Base-by-base conservation (phyloP, 92 coral and sea anemone species). In the Phenganax stokvisi region DNA sequence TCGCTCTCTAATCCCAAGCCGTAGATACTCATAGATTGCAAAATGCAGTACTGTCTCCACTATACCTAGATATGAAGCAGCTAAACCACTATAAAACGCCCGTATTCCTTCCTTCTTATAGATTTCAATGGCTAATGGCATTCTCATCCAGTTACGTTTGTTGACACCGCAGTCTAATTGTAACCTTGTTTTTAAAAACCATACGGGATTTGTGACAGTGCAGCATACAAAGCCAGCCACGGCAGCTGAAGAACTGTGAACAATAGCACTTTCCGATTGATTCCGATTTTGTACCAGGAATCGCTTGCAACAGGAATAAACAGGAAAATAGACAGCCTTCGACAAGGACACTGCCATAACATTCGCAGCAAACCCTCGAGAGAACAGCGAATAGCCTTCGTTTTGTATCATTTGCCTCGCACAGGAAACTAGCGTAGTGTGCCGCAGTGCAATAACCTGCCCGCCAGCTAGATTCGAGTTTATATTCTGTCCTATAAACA, bases 41-140 rank as follows among this genome's bases (percentile, higher is more conserved):
- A 93, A 93, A 75, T 93, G 98, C 31, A 91, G 85, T 11, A 91
- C 96, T 6, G 97, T 93, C 74, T 93, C 98, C 0, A 93, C 90
- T 27, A 93, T 93, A 12, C 98, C 98, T 80, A 93, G 87, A 82
- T 93, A 93, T 0, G 98, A 93, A 3, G 98, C 98, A 47, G 98
- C 88, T 53, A 93, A 84, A 17, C 98, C 98, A 15, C 98, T 86
- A 74, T 93, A 93, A 68, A 93, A 93, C 27, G 92, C 97, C 17
- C 94, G 85, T 10, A 93, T 83, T 65, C 98, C 98, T 81, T 91
- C 97, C 74, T 87, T 55, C 27, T 77, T 89, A 81, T 93, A 93
- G 47, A 92, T 90, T 31, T 84, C 87, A n/a, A 87, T 72, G 55
- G 90, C 83, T 10, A 93, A 66, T 20, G 87, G 90, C 57, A 89